Evolutionary conservation across 2,888 invertebrate genomes (phyloP).

Genomic region (Acanthacorydalis orientalis): DNA sequence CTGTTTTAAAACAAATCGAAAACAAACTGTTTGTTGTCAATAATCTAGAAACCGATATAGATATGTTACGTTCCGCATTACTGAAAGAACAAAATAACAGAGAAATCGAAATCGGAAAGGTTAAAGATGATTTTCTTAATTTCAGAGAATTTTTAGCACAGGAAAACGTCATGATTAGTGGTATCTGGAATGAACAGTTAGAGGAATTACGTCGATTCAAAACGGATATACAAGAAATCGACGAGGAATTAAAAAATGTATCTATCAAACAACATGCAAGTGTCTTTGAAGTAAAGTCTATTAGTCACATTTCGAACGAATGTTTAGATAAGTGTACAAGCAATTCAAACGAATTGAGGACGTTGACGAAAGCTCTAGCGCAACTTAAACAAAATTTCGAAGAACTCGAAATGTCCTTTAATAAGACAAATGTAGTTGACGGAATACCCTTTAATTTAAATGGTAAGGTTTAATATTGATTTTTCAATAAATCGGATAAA

Average conservation of each 20-base stretch:
- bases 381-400: conserved; percentile 29
- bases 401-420: conserved; percentile 26
- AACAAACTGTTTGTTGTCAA: background rate
- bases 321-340: conserved; percentile 33
- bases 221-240: conserved; percentile 14
- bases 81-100: conserved; percentile 9
- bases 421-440: conserved; percentile 20
- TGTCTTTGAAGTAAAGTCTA: conserved; percentile 30
- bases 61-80: conserved; percentile 8
- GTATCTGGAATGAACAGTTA: conserved; percentile 25
- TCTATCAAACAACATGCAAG: conserved; percentile 28
- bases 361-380: conserved; percentile 24
- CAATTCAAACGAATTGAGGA: conserved; percentile 24
- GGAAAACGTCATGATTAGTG: conserved; percentile 22
- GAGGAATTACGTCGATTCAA: conserved; percentile 17
- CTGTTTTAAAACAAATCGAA: background rate
- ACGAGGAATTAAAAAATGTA: conserved; percentile 22
- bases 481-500: background rate
- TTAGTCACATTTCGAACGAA: conserved; percentile 31
- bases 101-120: conserved; percentile 12
- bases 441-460: conserved; percentile 20
- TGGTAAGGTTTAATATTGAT: conserved; percentile 15
- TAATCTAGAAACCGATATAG: conserved; percentile 10
- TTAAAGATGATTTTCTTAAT: conserved; percentile 17
- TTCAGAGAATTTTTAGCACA: conserved; percentile 21